Conservation (phyloP, 2,113 vertebrate genomes). For the Calonectris borealis region DNA sequence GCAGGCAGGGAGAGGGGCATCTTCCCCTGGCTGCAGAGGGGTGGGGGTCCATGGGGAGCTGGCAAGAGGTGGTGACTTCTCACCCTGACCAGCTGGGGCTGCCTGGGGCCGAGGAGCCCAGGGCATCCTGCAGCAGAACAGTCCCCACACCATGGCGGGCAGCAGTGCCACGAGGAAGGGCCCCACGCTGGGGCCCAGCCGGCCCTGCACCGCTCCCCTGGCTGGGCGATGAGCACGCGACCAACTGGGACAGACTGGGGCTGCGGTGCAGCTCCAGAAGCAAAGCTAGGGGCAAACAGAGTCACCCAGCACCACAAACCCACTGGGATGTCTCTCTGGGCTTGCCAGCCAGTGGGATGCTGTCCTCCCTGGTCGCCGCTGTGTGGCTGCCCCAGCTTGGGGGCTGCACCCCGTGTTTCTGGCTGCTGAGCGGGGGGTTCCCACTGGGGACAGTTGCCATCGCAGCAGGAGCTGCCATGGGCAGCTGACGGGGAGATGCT, state of each 20-base stretch:
- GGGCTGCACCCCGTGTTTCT: not conserved
- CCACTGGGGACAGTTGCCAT: not conserved
- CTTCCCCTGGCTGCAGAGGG: not conserved
- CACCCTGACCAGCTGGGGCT: not conserved
- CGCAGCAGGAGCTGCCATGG: rapidly evolving
- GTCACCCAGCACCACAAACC: not conserved
- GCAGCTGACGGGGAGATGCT: rapidly evolving
- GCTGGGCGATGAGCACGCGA: rapidly evolving
- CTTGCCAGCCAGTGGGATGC: not conserved
- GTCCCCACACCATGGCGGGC: rapidly evolving
- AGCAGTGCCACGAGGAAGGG: not conserved
- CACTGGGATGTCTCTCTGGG: not conserved
- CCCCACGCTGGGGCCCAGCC: rapidly evolving
- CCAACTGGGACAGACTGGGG: not conserved
- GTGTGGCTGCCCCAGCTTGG: rapidly evolving
- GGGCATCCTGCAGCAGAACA: rapidly evolving
- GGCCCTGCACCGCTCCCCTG: rapidly evolving
- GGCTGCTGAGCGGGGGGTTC: not conserved
- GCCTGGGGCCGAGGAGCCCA: not conserved
- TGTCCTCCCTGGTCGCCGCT: too few relatives aligned
- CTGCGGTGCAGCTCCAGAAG: not conserved
- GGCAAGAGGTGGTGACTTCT: not conserved
- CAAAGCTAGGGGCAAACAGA: not conserved
- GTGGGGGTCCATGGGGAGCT: not conserved
- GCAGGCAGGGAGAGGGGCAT: not conserved